Evolutionary conservation across 2,888 invertebrate genomes (phyloP).

Genomic region (Diplazon laetatorius): DNA sequence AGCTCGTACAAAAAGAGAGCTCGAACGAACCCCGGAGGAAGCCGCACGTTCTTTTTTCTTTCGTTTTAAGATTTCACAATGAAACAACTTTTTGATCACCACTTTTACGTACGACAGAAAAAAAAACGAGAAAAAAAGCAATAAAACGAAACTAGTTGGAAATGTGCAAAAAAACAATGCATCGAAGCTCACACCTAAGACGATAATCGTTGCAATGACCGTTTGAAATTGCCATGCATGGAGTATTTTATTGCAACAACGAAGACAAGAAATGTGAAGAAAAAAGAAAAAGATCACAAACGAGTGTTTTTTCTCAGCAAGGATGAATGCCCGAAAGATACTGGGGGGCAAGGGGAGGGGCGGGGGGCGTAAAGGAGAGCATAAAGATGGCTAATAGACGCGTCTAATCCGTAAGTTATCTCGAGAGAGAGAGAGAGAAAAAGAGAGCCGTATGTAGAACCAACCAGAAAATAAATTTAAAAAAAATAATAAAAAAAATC

Average conservation of each 20-base stretch:
- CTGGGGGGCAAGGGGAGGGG: background rate
- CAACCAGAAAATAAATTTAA: slow-evolving; percentile 15
- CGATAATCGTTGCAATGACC: background rate
- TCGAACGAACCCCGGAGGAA: no score
- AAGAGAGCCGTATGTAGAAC: slow-evolving; percentile 8
- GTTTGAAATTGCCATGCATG: background rate
- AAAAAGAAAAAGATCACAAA: background rate
- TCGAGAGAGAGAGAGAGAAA: slow-evolving; percentile 7
- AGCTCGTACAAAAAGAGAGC: no score
- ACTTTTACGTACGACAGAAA: no score
- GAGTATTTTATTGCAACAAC: no score
- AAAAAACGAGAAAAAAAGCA: no score
- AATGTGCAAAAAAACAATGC: slow-evolving; percentile 9
- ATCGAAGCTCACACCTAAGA: slow-evolving; percentile 9
- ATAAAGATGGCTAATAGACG: slow-evolving; percentile 71
- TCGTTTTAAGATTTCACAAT: no score
- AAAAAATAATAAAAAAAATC: slow-evolving; percentile 54
- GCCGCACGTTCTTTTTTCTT: no score
- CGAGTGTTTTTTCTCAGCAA: slow-evolving; percentile 17
- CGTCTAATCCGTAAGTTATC: slow-evolving; percentile 68
- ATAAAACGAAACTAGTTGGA: background rate
- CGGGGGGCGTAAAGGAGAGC: slow-evolving; percentile 55
- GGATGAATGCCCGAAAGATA: background rate
- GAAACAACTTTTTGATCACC: no score
- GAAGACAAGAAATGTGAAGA: no score